These are phyloP conservation scores for Octonoba sinensis DNA, from an alignment of 2,888 invertebrate species.

Conservation along the genomic window DNA sequence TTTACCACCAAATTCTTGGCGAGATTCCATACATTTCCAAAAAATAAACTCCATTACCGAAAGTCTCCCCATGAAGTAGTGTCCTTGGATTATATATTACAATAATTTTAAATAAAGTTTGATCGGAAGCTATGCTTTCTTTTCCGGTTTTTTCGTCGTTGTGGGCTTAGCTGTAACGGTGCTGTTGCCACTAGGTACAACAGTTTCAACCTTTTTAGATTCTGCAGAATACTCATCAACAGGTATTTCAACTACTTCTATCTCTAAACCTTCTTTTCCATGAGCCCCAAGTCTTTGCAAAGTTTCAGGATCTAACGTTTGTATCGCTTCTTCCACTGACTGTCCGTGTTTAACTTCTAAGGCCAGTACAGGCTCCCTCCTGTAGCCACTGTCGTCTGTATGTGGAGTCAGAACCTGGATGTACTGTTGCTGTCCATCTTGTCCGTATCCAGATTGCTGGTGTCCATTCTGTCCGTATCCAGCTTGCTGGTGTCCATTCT, in stretches of 20 bases:
- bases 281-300: conserved; percentile 44
- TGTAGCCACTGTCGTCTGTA: conserved; percentile 34
- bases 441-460: not conserved
- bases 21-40: too few relatives aligned
- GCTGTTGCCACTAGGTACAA: conserved; percentile 35
- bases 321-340: conserved; percentile 55
- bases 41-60: too few relatives aligned
- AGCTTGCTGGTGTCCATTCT: not conserved
- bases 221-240: conserved; percentile 50
- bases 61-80: too few relatives aligned
- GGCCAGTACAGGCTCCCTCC: conserved; percentile 54
- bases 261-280: conserved; percentile 55
- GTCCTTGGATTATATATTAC: too few relatives aligned
- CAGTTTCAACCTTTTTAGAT: conserved; percentile 52
- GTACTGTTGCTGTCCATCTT: conserved; percentile 28
- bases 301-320: conserved; percentile 47
- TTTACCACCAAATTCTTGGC: too few relatives aligned
- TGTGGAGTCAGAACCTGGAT: conserved; percentile 39
- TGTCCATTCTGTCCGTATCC: not conserved
- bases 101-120: too few relatives aligned
- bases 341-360: conserved; percentile 55
- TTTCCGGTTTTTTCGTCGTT: not conserved
- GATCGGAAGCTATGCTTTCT: not conserved
- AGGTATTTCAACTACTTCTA: conserved; percentile 59
- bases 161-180: conserved; percentile 8